Conservation (phyloP, 2,888 invertebrate species). For the Rhodophaea formosa region DNA sequence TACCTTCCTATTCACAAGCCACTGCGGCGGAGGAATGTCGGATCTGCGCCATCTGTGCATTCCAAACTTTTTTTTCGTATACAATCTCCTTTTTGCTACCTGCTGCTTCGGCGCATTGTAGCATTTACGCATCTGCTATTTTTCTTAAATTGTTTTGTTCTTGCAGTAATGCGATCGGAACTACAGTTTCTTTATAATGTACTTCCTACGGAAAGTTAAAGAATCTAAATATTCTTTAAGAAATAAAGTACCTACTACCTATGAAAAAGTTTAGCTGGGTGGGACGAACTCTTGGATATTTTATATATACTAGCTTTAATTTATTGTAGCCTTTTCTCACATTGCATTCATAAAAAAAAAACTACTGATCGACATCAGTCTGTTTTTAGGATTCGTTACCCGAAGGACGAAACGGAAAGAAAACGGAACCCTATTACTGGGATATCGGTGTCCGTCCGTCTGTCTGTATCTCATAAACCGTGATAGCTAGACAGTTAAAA, state of each 20-base stretch:
- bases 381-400: too few species aligned
- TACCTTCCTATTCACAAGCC: conserved; percentile 42
- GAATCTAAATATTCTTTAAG: background rate
- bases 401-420: too few species aligned
- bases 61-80: conserved; percentile 60
- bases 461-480: too few species aligned
- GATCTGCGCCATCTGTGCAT: conserved; percentile 77
- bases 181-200: background rate
- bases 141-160: conserved; percentile 27
- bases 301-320: too few species aligned
- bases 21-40: conserved; percentile 59
- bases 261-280: too few species aligned
- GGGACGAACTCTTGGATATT: too few species aligned
- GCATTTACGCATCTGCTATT: conserved; percentile 39
- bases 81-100: conserved; percentile 69
- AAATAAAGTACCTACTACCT: background rate
- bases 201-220: background rate
- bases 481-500: too few species aligned
- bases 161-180: background rate
- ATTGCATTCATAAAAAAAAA: too few species aligned
- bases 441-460: too few species aligned
- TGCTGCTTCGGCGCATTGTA: conserved; percentile 61
- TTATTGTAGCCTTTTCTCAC: too few species aligned
- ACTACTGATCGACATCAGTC: too few species aligned
- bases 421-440: too few species aligned